These are phyloP conservation scores for Poecilia gillii DNA, from an alignment of 2,797 vertebrate genomes.

Conservation along the genomic window DNA sequence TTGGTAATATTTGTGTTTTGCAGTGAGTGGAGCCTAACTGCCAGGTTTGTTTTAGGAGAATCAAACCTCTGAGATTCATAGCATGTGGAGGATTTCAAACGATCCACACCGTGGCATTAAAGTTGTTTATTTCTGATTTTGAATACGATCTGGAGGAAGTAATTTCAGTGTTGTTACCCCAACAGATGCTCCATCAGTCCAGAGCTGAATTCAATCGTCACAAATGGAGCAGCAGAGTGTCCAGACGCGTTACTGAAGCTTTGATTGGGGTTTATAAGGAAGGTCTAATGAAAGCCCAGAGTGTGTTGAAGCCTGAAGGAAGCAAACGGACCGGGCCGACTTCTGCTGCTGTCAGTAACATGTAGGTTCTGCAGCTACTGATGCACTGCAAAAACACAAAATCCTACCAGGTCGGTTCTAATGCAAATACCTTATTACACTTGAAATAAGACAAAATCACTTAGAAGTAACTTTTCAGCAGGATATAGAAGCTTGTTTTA, in stretches of 20 bases:
- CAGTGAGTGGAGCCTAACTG: too few species aligned
- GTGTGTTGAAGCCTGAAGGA: constrained; percentile 2
- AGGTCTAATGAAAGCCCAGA: neutral
- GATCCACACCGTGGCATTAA: constrained; percentile 20
- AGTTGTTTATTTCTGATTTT: constrained; percentile 34
- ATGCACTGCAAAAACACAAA: neutral
- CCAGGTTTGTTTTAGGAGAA: neutral
- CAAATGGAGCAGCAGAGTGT: constrained; percentile 10
- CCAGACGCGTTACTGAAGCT: constrained; percentile 3
- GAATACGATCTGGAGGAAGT: constrained; percentile 24
- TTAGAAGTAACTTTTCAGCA: too few species aligned
- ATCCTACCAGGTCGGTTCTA: too few species aligned
- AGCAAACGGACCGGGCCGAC: neutral
- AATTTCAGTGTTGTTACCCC: constrained; percentile 33
- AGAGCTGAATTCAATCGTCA: constrained; percentile 27
- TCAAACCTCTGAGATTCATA: neutral
- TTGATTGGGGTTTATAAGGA: constrained; percentile 31
- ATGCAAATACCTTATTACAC: too few species aligned
- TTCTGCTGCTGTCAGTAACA: neutral
- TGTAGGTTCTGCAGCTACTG: neutral
- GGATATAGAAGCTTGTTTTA: too few species aligned
- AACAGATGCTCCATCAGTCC: constrained; percentile 23
- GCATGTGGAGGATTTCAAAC: constrained; percentile 3
- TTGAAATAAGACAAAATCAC: too few species aligned
- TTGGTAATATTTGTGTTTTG: too few species aligned